phyloP scores from a whole-genome alignment of 1,140 invertebrate species.

The Agrilus planipennis region DNA sequence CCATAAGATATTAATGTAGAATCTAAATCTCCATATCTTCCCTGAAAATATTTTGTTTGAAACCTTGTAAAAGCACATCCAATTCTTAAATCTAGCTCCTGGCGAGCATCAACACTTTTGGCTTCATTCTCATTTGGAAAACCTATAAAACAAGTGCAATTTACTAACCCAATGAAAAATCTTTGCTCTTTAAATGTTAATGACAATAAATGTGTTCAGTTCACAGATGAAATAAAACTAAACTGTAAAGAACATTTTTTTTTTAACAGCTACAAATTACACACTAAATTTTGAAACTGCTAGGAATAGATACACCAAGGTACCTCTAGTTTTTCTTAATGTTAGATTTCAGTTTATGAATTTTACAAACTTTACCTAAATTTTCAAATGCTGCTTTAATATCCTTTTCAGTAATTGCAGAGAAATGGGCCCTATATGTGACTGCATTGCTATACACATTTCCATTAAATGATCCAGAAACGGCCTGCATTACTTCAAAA shows the following conservation, averaged over 20 bases:
- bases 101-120: conserved; percentile 90
- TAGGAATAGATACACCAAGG: too few relatives aligned
- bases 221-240: too few relatives aligned
- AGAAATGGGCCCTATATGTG: conserved; percentile 86
- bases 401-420: conserved; percentile 96
- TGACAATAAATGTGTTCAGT: too few relatives aligned
- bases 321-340: too few relatives aligned
- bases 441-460: conserved; percentile 46
- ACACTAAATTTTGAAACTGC: too few relatives aligned
- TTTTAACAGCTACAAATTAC: too few relatives aligned
- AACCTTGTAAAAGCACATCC: conserved; percentile 98
- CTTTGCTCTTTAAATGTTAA: too few relatives aligned
- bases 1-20: conserved; percentile 96
- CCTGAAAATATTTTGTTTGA: conserved; percentile 89
- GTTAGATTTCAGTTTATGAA: too few relatives aligned
- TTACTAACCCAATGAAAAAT: neutral
- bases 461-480: conserved; percentile 48
- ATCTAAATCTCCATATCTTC: conserved; percentile 94
- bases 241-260: too few relatives aligned
- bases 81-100: conserved; percentile 94
- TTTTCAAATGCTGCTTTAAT: conserved; percentile 88
- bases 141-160: conserved; percentile 25
- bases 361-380: conserved; percentile 35
- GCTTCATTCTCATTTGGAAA: conserved; percentile 97
- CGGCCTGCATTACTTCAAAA: conserved; percentile 78